These are phyloP conservation scores for Nemurella pictetii DNA, from an alignment of 2,888 invertebrate species.

Conservation along the genomic window DNA sequence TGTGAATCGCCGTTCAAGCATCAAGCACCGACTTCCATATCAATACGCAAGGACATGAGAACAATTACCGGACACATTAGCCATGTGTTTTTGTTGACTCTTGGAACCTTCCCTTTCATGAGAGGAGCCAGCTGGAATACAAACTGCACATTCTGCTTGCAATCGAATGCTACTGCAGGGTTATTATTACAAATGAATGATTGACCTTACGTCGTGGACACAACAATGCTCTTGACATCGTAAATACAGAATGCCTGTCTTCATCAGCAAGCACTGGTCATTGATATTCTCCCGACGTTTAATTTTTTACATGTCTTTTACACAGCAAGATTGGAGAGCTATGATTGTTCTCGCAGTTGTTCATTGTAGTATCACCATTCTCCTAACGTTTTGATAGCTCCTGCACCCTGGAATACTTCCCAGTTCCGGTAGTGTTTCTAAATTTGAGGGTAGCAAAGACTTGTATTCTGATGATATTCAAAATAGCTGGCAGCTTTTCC, in stretches of 20 bases:
- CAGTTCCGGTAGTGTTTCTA: no score
- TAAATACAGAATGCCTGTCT: not conserved
- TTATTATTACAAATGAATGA: not conserved
- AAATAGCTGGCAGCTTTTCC: no score
- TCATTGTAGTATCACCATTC: no score
- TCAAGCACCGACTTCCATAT: not conserved
- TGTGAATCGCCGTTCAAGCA: not conserved
- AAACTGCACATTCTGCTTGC: not conserved
- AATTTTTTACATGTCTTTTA: not conserved
- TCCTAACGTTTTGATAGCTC: no score
- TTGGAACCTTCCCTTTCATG: not conserved
- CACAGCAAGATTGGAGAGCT: no score
- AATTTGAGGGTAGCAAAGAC: no score
- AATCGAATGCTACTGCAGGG: not conserved
- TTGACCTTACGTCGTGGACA: not conserved
- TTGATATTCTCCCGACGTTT: not conserved
- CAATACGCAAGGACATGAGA: slow-evolving; percentile 17
- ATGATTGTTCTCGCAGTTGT: no score
- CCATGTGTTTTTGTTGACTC: not conserved
- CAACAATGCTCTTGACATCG: not conserved
- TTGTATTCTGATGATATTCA: no score
- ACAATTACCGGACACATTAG: slow-evolving; percentile 12
- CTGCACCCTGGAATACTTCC: no score
- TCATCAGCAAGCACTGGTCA: not conserved
- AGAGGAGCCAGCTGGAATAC: not conserved